Evolutionary conservation across 2,797 vertebrate genomes (phyloP).

Genomic region (Paguma larvata): DNA sequence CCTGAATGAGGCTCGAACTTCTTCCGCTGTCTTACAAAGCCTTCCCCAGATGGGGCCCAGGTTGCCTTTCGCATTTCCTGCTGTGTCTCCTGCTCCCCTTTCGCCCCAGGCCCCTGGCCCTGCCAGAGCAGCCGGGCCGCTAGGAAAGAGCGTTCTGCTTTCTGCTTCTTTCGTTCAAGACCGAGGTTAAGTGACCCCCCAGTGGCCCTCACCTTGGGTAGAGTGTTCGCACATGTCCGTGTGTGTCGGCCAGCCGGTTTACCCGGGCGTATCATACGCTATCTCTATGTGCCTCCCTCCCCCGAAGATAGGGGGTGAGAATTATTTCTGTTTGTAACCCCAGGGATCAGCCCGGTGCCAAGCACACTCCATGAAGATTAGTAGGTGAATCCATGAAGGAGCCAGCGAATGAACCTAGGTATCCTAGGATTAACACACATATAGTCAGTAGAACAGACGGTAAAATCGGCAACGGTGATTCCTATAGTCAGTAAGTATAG

Average conservation of each 20-base stretch:
- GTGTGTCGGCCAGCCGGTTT: neutral
- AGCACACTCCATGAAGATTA: neutral
- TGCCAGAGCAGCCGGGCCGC: neutral
- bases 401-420: neutral
- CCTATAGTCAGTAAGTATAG: neutral
- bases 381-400: neutral
- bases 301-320: neutral
- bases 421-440: neutral
- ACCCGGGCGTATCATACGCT: neutral
- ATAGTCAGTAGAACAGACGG: neutral
- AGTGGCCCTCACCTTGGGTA: neutral
- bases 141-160: accelerated
- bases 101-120: neutral
- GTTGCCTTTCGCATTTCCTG: neutral
- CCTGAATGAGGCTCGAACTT: neutral
- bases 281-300: accelerated
- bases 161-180: neutral
- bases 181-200: neutral
- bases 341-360: neutral
- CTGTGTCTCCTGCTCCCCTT: neutral
- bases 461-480: neutral
- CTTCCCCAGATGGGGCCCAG: neutral
- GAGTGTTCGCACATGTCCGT: accelerated
- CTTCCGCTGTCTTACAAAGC: neutral
- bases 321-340: neutral